Evolutionary conservation across 2,797 vertebrate genomes (phyloP), one percentile per base, ranked within the genome.

Genomic region (Knipowitschia caucasica): DNA sequence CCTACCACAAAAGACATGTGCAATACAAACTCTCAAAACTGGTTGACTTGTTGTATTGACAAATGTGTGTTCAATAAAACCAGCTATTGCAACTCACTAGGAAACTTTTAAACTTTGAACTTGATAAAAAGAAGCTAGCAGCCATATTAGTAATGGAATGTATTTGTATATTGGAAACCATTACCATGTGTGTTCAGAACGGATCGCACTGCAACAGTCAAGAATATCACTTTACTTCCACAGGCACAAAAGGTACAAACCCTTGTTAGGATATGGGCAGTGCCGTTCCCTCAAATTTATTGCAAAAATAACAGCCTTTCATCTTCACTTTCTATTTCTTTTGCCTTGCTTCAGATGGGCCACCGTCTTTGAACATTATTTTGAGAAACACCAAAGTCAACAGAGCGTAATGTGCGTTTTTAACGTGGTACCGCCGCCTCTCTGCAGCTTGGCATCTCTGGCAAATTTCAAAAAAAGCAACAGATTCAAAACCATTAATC

Each of bases 401-500:
- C 45, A 47, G 27, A 1, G 45, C 17, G 7, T 25, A 15, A 25
- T 25, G 23, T 44, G 14, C 27, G n/a, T 46, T 26, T 46, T 46
- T 46, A 15, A 29, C 27, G 11, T 31, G 44, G 27, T 18, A 31
- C 45, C n/a, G 10, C 26, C 15, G 26, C 23, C 23, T 18, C 26
- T 29, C 20, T 30, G 31, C 27, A 18, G 17, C 27, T 47, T 47
- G 44, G 44, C 44, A 31, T 46, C 26, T 12, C 26, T 20, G 27
- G n/a, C 7, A 18, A 30, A 30, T 18, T 18, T 47, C 15, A 20
- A 25, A 47, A 47, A 47, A 30, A 18, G 3, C 9, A 47, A 30
- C 26, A 30, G 7, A 30, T 47, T 47, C 6, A 20, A 47, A 47
- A 31, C 45, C 45, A 31, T 47, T 47, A 47, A 47, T 20, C 27